Conservation (phyloP, 2,113 vertebrate genomes). For the Laticauda colubrina region DNA sequence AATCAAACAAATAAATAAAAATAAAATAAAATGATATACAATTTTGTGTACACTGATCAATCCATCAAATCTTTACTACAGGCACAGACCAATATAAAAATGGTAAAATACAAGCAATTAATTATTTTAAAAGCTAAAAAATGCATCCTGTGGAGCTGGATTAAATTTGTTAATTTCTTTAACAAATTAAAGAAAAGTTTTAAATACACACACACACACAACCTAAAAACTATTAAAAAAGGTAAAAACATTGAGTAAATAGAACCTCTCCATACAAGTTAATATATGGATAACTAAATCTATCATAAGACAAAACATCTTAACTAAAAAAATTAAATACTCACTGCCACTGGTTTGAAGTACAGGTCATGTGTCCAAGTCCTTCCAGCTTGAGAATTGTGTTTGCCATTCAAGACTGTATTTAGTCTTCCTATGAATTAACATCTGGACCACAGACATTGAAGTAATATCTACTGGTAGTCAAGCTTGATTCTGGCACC, state of each 20-base stretch:
- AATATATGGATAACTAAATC: no score
- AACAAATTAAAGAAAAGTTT: background rate
- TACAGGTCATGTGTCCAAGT: background rate
- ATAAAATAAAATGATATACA: background rate
- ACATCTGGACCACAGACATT: background rate
- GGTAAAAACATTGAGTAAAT: background rate
- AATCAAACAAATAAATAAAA: no score
- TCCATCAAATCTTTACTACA: background rate
- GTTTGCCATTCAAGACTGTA: background rate
- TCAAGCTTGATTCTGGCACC: background rate
- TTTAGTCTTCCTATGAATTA: background rate
- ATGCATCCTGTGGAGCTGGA: no score
- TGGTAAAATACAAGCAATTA: background rate
- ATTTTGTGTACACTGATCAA: background rate
- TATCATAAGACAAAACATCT: no score
- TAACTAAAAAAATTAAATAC: no score
- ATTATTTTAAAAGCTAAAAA: background rate
- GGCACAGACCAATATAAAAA: background rate
- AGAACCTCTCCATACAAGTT: no score
- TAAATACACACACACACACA: background rate
- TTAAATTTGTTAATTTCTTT: no score
- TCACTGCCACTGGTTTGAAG: no score
- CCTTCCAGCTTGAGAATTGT: background rate
- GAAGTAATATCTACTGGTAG: background rate
- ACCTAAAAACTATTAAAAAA: background rate